phyloP scores from a whole-genome alignment of 2,888 invertebrate species.

The Steinernema scapterisci region DNA sequence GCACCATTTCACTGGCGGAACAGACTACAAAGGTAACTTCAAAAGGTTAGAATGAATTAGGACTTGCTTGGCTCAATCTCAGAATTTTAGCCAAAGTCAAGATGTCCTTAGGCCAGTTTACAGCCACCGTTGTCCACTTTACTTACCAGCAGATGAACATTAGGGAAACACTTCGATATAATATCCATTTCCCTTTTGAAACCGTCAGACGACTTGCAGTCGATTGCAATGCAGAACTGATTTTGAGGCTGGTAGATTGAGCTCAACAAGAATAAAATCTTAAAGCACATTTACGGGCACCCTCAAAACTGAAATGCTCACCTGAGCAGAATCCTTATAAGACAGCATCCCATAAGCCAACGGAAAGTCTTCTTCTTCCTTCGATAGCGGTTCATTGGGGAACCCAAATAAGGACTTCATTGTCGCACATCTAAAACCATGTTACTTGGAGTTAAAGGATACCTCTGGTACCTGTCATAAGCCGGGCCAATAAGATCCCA shows the following conservation, averaged over 20 bases:
- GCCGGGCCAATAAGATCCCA: neutral
- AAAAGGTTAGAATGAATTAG: neutral
- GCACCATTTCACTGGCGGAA: conserved; percentile 35
- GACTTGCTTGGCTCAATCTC: neutral
- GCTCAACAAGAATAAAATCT: conserved; percentile 53
- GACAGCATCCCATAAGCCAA: conserved; percentile 40
- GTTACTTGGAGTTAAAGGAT: neutral
- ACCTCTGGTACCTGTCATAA: neutral
- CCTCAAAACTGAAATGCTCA: neutral
- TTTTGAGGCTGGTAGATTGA: conserved; percentile 63
- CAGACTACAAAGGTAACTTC: neutral
- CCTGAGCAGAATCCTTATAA: conserved; percentile 35
- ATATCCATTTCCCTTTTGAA: conserved; percentile 48
- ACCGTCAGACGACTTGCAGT: conserved; percentile 42
- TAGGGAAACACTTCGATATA: conserved; percentile 49
- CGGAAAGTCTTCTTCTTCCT: conserved; percentile 42
- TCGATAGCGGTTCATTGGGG: conserved; percentile 31
- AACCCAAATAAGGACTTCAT: conserved; percentile 33
- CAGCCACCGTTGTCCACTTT: neutral
- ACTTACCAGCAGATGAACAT: conserved; percentile 54
- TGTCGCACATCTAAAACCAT: neutral
- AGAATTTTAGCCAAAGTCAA: too few relatives aligned
- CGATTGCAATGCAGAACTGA: conserved; percentile 56
- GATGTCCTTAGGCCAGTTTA: too few relatives aligned
- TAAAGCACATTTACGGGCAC: neutral